Evolutionary conservation across 2,797 vertebrate genomes (phyloP), one percentile per base, ranked within the genome.

Genomic region (Cygnus olor): DNA sequence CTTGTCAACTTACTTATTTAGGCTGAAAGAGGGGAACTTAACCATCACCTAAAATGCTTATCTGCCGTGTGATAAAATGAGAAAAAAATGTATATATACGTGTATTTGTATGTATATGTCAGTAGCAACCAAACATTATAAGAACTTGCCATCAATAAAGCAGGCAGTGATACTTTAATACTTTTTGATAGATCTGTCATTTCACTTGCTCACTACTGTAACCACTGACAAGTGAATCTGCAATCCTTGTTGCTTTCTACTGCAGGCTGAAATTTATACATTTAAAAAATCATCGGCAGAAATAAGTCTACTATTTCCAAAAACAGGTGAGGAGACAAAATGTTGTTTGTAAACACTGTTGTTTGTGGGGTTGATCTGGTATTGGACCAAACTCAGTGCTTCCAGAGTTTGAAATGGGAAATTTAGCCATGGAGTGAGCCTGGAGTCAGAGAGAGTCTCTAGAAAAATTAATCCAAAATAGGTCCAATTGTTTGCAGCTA

Each of bases 71-170:
- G 34, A 76, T 70, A 72, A 53, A 81, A 81, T n/a, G 30, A 16
- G 42, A 18, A 81, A 61, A 25, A 49, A 28, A 51, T 14, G 56
- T 2, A 1, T 10, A 74, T 24, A 57, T 30, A 45, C 5, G 36
- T 6, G 9, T 8, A 9, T 22, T 19, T 18, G 9, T 10, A 44
- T 4, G 10, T 18, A 22, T 5, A 0, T 17, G 44, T 20, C 69
- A 79, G 8, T 36, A 56, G 64, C 89, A 68, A 22, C 11, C 19
- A 69, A 76, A 72, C 3, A 4, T 6, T 14, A 32, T 28, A 63
- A 81, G 18, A 82, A 85, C 27, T 21, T 34, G 24, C 47, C 80
- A 42, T 25, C 30, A 18, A 4, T 32, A 68, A 19, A 77, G 47
- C 30, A 60, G 57, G 44, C 8, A 82, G 34, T 18, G 44, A 36